Evolutionary conservation across 2,888 invertebrate genomes (phyloP), one percentile per base, ranked within the genome.

Genomic region (Watsonalla binaria): DNA sequence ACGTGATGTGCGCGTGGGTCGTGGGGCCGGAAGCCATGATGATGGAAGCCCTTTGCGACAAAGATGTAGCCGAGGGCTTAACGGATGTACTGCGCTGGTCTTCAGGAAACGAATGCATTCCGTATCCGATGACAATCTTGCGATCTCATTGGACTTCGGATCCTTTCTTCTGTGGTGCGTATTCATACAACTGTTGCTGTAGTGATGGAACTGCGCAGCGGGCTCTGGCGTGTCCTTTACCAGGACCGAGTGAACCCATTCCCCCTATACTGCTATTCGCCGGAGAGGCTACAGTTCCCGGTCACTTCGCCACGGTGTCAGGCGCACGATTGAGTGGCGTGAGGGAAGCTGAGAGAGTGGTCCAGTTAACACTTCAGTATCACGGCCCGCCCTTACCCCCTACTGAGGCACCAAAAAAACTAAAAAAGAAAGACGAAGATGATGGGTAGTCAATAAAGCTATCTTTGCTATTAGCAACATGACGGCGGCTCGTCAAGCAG

Each of bases 261-360:
- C 92, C 93, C 0, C 96, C 96, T 0, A 92, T 94, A 48, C 80
- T 96, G 45, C 77, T 96, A 49, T 96, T 96, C 73, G 96, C 96
- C 13, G 96, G 96, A 0, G 96, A 96, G 78, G 96, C 96, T 0
- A 96, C 96, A 0, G 93, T 94, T 39, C 92, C 94, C 0, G 93
- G 94, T 0, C 94, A 94, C 59, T 95, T 92, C 67, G 95, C 86
- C 5, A 96, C 96, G 0, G 93, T 95, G 0, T 95, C 96, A 60
- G 96, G 96, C 0, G 96, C 96, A 0, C 90, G 95, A 54, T 77
- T 95, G 48, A 95, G 96, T 63, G 96, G 96, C 0, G 92, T 96
- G 51, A 89, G 96, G 52, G 96, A 96, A 82, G 96, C 96, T 0
- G 94, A 96, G 69, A 89, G 95, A 64, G 91, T 96, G 55, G 87